Conservation (phyloP, 2,888 invertebrate genomes). For the Drosophila helvetica region DNA sequence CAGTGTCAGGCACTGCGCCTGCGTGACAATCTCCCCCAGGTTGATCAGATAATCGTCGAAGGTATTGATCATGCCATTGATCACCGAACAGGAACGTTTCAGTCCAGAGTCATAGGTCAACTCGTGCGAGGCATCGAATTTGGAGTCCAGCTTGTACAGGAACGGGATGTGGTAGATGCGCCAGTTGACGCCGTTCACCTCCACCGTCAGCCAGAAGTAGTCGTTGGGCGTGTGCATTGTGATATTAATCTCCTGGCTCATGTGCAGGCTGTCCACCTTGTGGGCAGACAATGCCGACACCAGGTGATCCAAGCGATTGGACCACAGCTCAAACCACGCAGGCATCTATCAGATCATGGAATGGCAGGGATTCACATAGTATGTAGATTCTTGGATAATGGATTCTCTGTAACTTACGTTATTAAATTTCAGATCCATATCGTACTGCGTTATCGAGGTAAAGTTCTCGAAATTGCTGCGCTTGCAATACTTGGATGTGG, state of each 20-base stretch:
- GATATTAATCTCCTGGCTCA: slow-evolving; percentile 81
- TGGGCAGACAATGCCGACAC: slow-evolving; percentile 81
- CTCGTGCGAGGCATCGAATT: slow-evolving; percentile 83
- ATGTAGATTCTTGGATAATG: too few relatives aligned
- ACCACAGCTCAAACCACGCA: slow-evolving; percentile 82
- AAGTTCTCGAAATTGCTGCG: slow-evolving; percentile 83
- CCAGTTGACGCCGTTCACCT: slow-evolving; percentile 82
- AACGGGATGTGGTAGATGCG: slow-evolving; percentile 83
- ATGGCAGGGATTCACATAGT: background rate
- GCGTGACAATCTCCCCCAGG: slow-evolving; percentile 71
- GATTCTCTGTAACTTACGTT: slow-evolving; percentile 66
- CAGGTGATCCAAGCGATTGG: slow-evolving; percentile 82
- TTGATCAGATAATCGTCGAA: slow-evolving; percentile 83
- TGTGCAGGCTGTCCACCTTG: slow-evolving; percentile 80
- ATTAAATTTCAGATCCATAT: slow-evolving; percentile 81
- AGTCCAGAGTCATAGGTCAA: slow-evolving; percentile 81
- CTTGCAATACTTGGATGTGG: slow-evolving; percentile 83
- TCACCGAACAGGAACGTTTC: slow-evolving; percentile 83
- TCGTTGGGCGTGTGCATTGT: slow-evolving; percentile 81
- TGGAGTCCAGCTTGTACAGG: slow-evolving; percentile 82
- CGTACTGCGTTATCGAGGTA: slow-evolving; percentile 82
- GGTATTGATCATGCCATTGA: slow-evolving; percentile 82
- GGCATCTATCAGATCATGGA: slow-evolving; percentile 79
- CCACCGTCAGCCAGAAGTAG: slow-evolving; percentile 80
- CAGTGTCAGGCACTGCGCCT: slow-evolving; percentile 77